Base-by-base conservation (phyloP, 1,140 invertebrate species). In the Bursaphelenchus mucronatus region DNA sequence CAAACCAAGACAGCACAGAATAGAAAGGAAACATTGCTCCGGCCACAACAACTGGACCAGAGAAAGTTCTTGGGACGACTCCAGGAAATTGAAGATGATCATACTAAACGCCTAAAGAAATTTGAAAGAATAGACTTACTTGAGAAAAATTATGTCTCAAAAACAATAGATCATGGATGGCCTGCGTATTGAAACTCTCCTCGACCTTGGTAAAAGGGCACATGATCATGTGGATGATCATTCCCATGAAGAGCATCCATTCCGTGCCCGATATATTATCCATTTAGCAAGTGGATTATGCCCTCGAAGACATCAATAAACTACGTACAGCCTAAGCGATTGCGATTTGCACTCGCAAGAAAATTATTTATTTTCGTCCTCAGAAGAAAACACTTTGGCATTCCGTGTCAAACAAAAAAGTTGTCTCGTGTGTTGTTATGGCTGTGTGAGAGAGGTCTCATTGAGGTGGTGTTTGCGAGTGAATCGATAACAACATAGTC, bases 131-230 rank as follows among this genome's bases (percentile, higher is more conserved):
- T 62, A 44, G 21, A 41, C 8, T 82, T 86, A 94, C 92, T 87
- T 91, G 83, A 46, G 88, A 84, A 62, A 97, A 85, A 84, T 94
- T 90, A 81, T 85, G 83, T 64, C 88, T 85, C 80, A 92, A 87
- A 83, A 92, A 95, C 13, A 98, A 84, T 73, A 98, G 86, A 85
- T 99, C 96, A 85, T 99, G 96, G 82, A 90, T 90, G 11, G 96
- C 95, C 86, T 98, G 91, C 19, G 97, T 85, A 84, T 97, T 97
- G 80, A 99, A 99, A 84, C 93, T 97, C 86, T 99, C 96, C 84
- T 99, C 95, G 9, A 99, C 95, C 89, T 98, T 99, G 0, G 93
- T 97, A 81, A 89, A 97, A 51, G 95, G 94, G 81, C 91, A 94
- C 69, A 90, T 86, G 55, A 92, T 77, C 49, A 97, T 82, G 82